phyloP scores from a whole-genome alignment of 2,888 invertebrate species.

The Catocala fraxini region DNA sequence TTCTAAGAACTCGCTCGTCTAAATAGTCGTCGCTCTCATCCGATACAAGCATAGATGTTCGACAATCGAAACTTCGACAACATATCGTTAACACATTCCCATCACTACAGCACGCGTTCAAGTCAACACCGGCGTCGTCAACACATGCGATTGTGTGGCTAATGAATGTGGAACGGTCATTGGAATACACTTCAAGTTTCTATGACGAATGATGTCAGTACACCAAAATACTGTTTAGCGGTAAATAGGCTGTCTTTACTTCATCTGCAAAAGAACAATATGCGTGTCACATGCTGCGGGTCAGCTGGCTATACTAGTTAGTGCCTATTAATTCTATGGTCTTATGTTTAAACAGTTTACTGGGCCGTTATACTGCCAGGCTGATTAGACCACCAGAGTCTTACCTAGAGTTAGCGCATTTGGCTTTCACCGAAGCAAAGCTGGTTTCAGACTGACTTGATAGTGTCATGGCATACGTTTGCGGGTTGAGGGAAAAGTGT shows the following conservation, averaged over 20 bases:
- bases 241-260: slow-evolving; percentile 14
- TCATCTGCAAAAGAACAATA: slow-evolving; percentile 6
- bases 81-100: not conserved
- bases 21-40: too few species aligned
- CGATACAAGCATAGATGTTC: too few species aligned
- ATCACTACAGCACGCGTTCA: not conserved
- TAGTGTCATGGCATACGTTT: too few species aligned
- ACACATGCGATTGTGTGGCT: slow-evolving; percentile 20
- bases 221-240: slow-evolving; percentile 12
- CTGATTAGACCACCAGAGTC: too few species aligned
- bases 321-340: not conserved
- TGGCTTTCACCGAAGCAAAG: too few species aligned
- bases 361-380: too few species aligned
- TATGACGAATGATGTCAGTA: slow-evolving; percentile 28
- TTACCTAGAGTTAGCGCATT: too few species aligned
- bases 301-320: not conserved
- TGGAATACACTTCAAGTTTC: slow-evolving; percentile 27
- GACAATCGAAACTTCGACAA: too few species aligned
- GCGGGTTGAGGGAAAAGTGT: too few species aligned
- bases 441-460: too few species aligned
- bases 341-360: not conserved
- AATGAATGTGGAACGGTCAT: slow-evolving; percentile 44
- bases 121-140: slow-evolving; percentile 12
- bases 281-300: not conserved
- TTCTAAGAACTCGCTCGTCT: too few species aligned